phyloP scores from a whole-genome alignment of 2,888 invertebrate genomes.

The Isoperla grammatica region DNA sequence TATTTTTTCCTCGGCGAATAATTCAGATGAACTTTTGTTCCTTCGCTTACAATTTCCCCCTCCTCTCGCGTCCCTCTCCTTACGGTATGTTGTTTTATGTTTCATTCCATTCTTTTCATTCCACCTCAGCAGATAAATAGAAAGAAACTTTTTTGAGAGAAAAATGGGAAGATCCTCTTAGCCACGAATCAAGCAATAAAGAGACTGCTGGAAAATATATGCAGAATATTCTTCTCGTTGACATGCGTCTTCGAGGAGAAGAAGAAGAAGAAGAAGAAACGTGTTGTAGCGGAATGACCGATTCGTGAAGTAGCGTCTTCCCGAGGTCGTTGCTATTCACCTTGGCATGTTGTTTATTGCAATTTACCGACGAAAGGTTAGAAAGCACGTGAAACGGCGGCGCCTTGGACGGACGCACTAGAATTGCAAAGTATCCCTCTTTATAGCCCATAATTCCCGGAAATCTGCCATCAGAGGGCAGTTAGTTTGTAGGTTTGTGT shows the following conservation, averaged over 20 bases:
- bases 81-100: slow-evolving; percentile 30
- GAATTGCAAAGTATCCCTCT: slow-evolving; percentile 27
- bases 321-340: background rate
- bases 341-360: background rate
- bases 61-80: slow-evolving; percentile 18
- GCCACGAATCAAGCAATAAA: slow-evolving; percentile 26
- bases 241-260: background rate
- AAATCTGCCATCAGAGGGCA: slow-evolving; percentile 31
- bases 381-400: background rate
- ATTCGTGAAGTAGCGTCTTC: background rate
- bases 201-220: slow-evolving; percentile 24
- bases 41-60: slow-evolving; percentile 27
- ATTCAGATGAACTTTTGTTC: slow-evolving; percentile 29
- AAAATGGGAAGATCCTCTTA: slow-evolving; percentile 27
- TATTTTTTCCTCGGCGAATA: slow-evolving; percentile 30
- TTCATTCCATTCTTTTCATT: slow-evolving; percentile 30
- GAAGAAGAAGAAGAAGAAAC: background rate
- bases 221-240: slow-evolving; percentile 18
- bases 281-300: slow-evolving; percentile 5
- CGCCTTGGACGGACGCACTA: slow-evolving; percentile 16
- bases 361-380: background rate
- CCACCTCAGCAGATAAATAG: slow-evolving; percentile 30
- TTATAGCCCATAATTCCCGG: slow-evolving; percentile 31
- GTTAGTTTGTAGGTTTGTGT: slow-evolving; percentile 28
- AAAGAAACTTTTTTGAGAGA: slow-evolving; percentile 26